These are phyloP conservation scores for Nephrotoma guestfalica DNA, from an alignment of 2,888 invertebrate species.

Conservation along the genomic window DNA sequence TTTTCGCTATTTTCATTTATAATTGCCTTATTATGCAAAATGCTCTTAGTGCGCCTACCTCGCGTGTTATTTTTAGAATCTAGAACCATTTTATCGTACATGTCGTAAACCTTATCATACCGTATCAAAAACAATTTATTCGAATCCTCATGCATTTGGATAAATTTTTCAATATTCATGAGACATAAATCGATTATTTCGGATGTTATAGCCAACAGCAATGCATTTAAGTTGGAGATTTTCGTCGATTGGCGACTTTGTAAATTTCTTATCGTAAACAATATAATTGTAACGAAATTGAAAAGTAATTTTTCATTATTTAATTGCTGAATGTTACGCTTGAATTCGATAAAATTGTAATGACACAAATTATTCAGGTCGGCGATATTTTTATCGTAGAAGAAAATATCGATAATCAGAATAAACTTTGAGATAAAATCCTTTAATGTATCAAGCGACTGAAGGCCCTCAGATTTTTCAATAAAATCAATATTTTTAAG, in stretches of 20 bases:
- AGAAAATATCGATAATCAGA: slow-evolving; percentile 35
- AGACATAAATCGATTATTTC: slow-evolving; percentile 36
- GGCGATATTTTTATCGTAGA: slow-evolving; percentile 38
- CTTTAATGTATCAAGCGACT: slow-evolving; percentile 28
- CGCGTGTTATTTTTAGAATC: neutral
- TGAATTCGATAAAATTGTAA: slow-evolving; percentile 54
- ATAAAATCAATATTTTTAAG: slow-evolving; percentile 50
- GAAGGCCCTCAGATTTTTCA: slow-evolving; percentile 35
- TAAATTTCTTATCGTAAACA: slow-evolving; percentile 66
- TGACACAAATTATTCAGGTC: slow-evolving; percentile 53
- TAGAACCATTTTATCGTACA: neutral
- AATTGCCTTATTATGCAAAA: neutral
- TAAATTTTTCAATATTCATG: slow-evolving; percentile 31
- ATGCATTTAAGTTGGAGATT: slow-evolving; percentile 69
- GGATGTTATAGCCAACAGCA: slow-evolving; percentile 63
- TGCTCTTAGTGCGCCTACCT: neutral
- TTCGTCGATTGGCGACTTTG: slow-evolving; percentile 60
- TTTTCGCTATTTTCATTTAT: slow-evolving; percentile 1
- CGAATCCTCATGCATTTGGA: slow-evolving; percentile 14
- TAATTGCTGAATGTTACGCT: slow-evolving; percentile 20
- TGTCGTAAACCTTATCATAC: neutral
- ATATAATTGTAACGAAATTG: slow-evolving; percentile 66
- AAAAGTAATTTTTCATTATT: slow-evolving; percentile 29
- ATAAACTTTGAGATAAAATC: slow-evolving; percentile 38
- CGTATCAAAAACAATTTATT: slow-evolving; percentile 11